Conservation (phyloP, 2,797 vertebrate genomes). For the Liasis olivaceus region DNA sequence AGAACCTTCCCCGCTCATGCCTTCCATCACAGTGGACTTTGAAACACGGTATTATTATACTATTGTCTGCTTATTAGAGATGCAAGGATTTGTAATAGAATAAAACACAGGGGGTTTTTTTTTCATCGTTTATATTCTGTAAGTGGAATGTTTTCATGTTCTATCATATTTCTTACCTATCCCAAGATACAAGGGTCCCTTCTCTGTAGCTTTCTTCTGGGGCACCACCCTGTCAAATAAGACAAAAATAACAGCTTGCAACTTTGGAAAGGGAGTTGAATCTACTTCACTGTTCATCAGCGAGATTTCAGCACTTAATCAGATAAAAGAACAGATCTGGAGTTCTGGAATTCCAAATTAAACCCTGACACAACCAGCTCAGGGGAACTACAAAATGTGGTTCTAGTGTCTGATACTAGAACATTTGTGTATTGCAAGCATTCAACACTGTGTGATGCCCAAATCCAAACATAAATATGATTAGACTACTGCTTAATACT, state of each 20-base stretch:
- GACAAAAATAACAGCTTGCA: conserved; percentile 31
- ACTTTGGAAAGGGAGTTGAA: not conserved
- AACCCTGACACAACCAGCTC: not conserved
- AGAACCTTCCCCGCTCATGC: no score
- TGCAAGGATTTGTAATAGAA: not conserved
- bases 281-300: not conserved
- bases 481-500: not conserved
- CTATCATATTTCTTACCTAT: conserved; percentile 73
- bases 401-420: not conserved
- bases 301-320: not conserved
- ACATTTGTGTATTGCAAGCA: not conserved
- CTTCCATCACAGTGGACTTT: not conserved
- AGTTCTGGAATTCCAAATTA: not conserved
- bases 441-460: not conserved
- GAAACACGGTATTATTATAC: not conserved
- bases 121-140: not conserved
- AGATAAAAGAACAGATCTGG: not conserved
- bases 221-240: conserved; percentile 78
- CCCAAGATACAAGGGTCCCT: conserved; percentile 76
- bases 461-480: not conserved
- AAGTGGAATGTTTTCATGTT: not conserved
- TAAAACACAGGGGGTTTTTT: not conserved
- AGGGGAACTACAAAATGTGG: not conserved
- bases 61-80: not conserved
- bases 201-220: conserved; percentile 83